Evolutionary conservation across 30 jellyfish, hydroid and myxozoan genomes (phyloP), one percentile per base, ranked within the genome.

Genomic region (Hydractinia symbiolongicarpus): DNA sequence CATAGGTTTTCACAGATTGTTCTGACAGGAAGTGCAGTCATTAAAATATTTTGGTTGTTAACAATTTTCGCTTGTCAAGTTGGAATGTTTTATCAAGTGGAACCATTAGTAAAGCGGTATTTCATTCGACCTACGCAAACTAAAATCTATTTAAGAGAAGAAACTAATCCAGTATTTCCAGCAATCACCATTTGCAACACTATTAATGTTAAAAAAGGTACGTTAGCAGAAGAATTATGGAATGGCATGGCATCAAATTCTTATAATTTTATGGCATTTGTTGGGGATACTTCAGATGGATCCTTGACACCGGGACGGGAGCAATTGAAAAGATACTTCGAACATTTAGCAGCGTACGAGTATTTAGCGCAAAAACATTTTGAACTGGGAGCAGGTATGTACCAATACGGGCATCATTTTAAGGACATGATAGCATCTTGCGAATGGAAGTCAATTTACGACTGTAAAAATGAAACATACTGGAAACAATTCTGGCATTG

Each of bases 401-500:
- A 19, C 4, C 10, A 71, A 71, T 71, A 71, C 51, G 80, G 80
- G n/a, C 51, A 71, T 19, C 30, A 5, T 71, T 20, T 20, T 9
- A 60, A 71, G 7, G 80, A 71, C 11, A n/a, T 19, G 66, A 53
- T 71, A 71, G 14, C 1, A 20, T 8, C 30, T 15, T 71, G 80
- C 51, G 51, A 19, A 71, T 71, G 80, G 80, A 49, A 53, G 5
- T 15, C 40, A 20, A 20, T 20, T n/a, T 71, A 9, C 5, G 51
- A 71, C n/a, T 71, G 80, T 3, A 11, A 8, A 71, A 50, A 30
- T 71, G 66, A 71, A 20, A 30, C 60, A 50, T n/a, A 15, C 17
- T 71, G 80, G 80, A 71, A 53, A 19, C 70, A 40, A 30, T 30
- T 71, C 3, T 71, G 80, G 80, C 80, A 71, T 58, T 71, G 80